phyloP scores from a whole-genome alignment of 2,113 vertebrate genomes.

The Myotis davidii region DNA sequence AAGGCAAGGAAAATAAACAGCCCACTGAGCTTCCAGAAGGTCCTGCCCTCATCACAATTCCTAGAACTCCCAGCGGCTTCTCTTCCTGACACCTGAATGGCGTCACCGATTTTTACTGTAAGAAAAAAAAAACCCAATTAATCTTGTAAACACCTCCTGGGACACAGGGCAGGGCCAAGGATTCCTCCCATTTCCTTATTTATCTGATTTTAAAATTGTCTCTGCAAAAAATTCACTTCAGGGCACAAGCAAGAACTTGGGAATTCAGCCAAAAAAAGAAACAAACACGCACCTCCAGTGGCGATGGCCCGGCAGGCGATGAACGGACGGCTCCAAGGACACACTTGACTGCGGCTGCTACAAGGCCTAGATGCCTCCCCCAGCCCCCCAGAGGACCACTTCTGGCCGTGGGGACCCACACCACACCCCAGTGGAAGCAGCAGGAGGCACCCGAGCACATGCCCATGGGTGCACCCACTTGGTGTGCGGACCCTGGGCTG shows the following conservation, averaged over 20 bases:
- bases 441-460: not conserved
- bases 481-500: not conserved
- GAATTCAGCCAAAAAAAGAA: slow-evolving; percentile 68
- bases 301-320: not conserved
- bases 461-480: not conserved
- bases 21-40: not conserved
- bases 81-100: slow-evolving; percentile 32
- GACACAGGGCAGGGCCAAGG: slow-evolving; percentile 54
- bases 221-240: slow-evolving; percentile 61
- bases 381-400: not conserved
- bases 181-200: slow-evolving; percentile 68
- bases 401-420: not conserved
- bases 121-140: slow-evolving; percentile 72
- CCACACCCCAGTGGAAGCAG: not conserved
- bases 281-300: slow-evolving; percentile 61
- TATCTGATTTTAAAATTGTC: slow-evolving; percentile 68
- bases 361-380: not conserved
- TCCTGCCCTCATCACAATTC: not conserved
- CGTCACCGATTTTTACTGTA: slow-evolving; percentile 53
- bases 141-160: slow-evolving; percentile 68
- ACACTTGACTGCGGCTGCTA: slow-evolving; percentile 37
- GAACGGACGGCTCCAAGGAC: slow-evolving; percentile 64
- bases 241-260: slow-evolving; percentile 64
- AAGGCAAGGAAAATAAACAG: slow-evolving; percentile 48
- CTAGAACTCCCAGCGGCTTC: not conserved